Evolutionary conservation across 1,140 invertebrate species (phyloP).

Genomic region (Agrypnia vestita): DNA sequence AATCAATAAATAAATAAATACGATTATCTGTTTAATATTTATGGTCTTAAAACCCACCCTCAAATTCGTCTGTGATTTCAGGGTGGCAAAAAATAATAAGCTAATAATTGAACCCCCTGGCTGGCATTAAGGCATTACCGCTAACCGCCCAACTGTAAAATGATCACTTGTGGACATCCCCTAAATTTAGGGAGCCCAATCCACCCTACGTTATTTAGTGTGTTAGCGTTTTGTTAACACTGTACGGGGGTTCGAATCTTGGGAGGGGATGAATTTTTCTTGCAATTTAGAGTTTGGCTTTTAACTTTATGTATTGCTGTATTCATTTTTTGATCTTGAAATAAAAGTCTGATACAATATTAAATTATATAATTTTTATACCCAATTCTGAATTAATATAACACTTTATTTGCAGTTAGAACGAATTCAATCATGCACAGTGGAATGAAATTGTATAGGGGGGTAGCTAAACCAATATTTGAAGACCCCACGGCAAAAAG

Average conservation of each 20-base stretch:
- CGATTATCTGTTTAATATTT: no score
- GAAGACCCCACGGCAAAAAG: no score
- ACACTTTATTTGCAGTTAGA: no score
- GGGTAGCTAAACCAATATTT: no score
- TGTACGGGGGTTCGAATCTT: constrained; percentile 7
- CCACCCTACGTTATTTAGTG: constrained; percentile 22
- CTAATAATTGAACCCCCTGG: not conserved
- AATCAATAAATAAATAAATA: no score
- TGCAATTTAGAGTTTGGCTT: not conserved
- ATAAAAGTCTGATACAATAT: no score
- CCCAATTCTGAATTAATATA: no score
- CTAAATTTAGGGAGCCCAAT: not conserved
- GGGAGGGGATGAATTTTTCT: not conserved
- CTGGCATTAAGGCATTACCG: constrained; percentile 56
- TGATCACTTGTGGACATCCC: constrained; percentile 57
- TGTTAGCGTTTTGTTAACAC: constrained; percentile 28
- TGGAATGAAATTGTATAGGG: no score
- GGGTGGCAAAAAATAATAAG: constrained; percentile 28
- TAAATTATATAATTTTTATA: no score
- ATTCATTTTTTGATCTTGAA: not conserved
- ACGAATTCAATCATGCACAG: no score
- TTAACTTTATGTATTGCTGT: not conserved
- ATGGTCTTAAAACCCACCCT: not conserved
- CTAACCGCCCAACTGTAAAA: constrained; percentile 57
- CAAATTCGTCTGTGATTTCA: constrained; percentile 19